phyloP scores from a whole-genome alignment of 2,797 vertebrate genomes.

The Myotis vivesi region DNA sequence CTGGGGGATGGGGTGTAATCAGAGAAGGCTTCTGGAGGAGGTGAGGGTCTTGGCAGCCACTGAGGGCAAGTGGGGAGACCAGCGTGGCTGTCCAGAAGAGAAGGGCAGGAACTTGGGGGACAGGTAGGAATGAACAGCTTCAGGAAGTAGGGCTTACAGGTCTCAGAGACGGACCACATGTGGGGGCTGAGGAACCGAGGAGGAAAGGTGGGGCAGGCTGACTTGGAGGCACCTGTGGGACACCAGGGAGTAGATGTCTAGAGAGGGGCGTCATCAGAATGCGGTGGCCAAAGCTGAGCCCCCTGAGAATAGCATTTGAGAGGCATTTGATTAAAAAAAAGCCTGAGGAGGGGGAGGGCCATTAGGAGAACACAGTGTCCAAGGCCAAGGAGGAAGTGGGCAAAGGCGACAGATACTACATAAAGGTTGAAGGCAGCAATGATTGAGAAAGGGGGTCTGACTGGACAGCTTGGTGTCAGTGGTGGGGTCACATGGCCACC shows the following conservation, averaged over 20 bases:
- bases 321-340: not conserved
- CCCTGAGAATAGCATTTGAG: not conserved
- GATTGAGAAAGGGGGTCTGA: not conserved
- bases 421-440: not conserved
- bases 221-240: not conserved
- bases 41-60: not conserved
- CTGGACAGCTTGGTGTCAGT: not conserved
- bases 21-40: constrained; percentile 7
- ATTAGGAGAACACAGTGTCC: not conserved
- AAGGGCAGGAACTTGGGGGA: not conserved
- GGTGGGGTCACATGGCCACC: not conserved
- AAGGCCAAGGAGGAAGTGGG: not conserved
- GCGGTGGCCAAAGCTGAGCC: not conserved
- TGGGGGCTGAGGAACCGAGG: not conserved
- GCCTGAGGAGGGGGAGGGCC: not conserved
- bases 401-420: not conserved
- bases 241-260: not conserved
- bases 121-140: not conserved
- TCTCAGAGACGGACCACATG: not conserved
- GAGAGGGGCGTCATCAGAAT: not conserved
- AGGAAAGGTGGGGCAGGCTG: too few relatives aligned
- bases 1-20: not conserved
- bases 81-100: not conserved
- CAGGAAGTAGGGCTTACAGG: not conserved
- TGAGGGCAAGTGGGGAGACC: not conserved